phyloP scores from a whole-genome alignment of 2,888 invertebrate genomes.

The Apamea monoglypha region DNA sequence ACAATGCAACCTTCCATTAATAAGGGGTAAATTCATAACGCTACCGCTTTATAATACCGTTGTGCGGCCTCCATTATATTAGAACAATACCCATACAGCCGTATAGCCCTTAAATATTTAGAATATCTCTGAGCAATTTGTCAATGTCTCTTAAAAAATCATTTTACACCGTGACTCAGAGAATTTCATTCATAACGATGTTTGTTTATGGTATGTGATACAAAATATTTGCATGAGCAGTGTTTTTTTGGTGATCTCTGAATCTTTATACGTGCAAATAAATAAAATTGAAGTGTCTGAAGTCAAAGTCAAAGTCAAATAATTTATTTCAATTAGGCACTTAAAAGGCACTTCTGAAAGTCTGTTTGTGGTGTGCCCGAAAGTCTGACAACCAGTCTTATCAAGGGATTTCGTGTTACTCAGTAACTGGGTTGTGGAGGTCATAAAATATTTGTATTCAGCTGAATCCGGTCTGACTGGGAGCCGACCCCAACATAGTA shows the following conservation, averaged over 20 bases:
- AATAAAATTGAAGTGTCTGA: no score
- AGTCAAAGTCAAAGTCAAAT: no score
- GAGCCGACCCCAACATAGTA: no score
- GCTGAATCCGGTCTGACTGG: no score
- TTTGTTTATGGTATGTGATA: background rate
- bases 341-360: no score
- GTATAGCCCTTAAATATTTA: slow-evolving; percentile 55
- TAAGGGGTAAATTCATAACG: slow-evolving; percentile 81
- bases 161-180: slow-evolving; percentile 50
- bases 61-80: slow-evolving; percentile 50
- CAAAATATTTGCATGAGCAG: background rate
- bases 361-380: no score
- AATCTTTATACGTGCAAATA: background rate
- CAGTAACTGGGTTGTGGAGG: no score
- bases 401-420: no score
- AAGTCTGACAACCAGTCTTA: no score
- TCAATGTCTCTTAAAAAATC: slow-evolving; percentile 64
- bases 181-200: slow-evolving; percentile 40
- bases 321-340: no score
- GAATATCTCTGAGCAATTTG: slow-evolving; percentile 62
- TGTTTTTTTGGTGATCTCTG: background rate
- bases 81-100: slow-evolving; percentile 53
- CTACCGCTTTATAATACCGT: slow-evolving; percentile 69
- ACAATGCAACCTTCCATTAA: slow-evolving; percentile 69
- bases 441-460: no score